A percentile compares a stretch with the other conserved stretches of the same genome.
Conservation (phyloP, 2,797 vertebrate genomes). For the Chiloscyllium punctatum region DNA sequence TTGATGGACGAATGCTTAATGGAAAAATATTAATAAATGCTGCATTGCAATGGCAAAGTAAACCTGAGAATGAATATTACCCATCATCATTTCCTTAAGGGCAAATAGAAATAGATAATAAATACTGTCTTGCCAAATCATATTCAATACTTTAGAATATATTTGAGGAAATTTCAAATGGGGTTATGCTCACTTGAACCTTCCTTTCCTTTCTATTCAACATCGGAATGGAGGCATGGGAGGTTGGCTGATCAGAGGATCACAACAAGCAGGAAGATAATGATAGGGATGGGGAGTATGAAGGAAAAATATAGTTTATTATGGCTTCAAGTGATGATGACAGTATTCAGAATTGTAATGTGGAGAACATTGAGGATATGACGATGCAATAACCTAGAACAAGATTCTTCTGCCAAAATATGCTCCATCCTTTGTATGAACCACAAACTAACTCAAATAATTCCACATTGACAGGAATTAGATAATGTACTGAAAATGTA, state of each 20-base stretch:
- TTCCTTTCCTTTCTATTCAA: too few relatives aligned
- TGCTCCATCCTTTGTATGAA: not conserved
- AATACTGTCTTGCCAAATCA: not conserved
- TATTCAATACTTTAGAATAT: not conserved
- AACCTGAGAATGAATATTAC: not conserved
- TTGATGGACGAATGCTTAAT: not conserved
- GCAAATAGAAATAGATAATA: not conserved
- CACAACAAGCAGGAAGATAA: too few relatives aligned
- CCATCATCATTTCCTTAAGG: not conserved
- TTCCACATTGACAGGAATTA: not conserved
- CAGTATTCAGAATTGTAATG: too few relatives aligned
- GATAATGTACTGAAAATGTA: not conserved
- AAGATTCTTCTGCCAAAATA: not conserved
- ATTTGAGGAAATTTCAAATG: not conserved
- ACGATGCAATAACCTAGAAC: too few relatives aligned
- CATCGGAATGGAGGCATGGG: too few relatives aligned
- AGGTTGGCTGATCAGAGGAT: too few relatives aligned
- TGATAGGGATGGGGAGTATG: too few relatives aligned
- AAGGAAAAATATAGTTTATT: too few relatives aligned
- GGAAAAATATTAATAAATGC: not conserved
- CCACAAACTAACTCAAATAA: not conserved
- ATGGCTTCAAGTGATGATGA: too few relatives aligned
- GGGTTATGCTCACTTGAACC: not conserved
- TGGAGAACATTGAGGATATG: too few relatives aligned
- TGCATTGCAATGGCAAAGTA: not conserved